A percentile compares a stretch with the other conserved stretches of the same genome.
Conservation (phyloP, 2,888 invertebrate species). For the Drosophila peninsularis region DNA sequence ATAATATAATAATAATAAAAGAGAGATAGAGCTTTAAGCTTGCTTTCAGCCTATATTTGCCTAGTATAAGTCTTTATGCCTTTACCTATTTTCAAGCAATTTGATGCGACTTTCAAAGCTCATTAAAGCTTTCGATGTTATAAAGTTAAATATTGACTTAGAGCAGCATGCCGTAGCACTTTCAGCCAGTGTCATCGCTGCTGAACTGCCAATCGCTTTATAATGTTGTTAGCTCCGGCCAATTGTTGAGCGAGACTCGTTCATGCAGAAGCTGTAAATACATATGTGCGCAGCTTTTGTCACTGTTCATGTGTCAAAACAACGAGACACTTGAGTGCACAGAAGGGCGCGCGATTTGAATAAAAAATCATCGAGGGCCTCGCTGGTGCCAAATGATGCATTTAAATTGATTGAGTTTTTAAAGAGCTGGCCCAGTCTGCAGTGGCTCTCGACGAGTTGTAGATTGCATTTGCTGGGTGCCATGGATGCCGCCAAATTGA, state of each 20-base stretch:
- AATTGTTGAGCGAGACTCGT: conserved; percentile 29
- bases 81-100: too few relatives aligned
- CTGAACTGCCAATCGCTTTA: neutral
- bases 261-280: conserved; percentile 39
- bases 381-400: conserved; percentile 12
- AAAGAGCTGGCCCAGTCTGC: neutral
- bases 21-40: neutral
- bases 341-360: conserved; percentile 9
- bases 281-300: conserved; percentile 15
- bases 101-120: too few relatives aligned
- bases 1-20: neutral
- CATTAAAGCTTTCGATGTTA: neutral
- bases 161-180: too few relatives aligned
- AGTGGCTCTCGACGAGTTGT: conserved; percentile 12
- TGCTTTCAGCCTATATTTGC: neutral
- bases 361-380: neutral
- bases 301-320: conserved; percentile 35
- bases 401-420: conserved; percentile 19
- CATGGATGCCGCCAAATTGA: conserved; percentile 35
- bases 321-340: conserved; percentile 28
- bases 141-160: too few relatives aligned
- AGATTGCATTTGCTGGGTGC: conserved; percentile 20
- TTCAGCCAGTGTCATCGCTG: neutral
- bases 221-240: conserved; percentile 15
- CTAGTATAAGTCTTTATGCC: neutral